A percentile compares a stretch with the other conserved stretches of the same genome.
Evolutionary conservation across 2,113 vertebrate genomes (phyloP).

Genomic region (Forbesichthys agassizii): DNA sequence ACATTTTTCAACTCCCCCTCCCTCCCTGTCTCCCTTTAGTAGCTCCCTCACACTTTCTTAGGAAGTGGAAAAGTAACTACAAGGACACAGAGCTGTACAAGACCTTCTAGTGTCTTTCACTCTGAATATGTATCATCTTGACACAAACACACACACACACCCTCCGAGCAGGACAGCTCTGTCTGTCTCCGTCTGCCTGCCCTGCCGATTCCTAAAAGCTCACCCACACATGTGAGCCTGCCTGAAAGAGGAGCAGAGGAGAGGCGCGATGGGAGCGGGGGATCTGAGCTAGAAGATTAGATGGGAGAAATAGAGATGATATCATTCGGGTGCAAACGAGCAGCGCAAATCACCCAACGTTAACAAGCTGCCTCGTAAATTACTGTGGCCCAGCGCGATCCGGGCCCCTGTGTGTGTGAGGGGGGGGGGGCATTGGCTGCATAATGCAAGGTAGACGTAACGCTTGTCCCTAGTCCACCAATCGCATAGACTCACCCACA

Average conservation of each 20-base stretch:
- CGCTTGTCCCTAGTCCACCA: constrained; percentile 19
- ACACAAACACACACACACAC: constrained; percentile 10
- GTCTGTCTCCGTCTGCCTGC: constrained; percentile 31
- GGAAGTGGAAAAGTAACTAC: constrained; percentile 60
- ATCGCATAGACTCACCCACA: constrained; percentile 1
- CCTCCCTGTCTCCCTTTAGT: constrained; percentile 19
- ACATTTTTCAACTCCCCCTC: constrained; percentile 5
- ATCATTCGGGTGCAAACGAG: constrained; percentile 77
- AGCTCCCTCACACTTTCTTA: constrained; percentile 4
- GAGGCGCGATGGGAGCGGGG: constrained; percentile 50
- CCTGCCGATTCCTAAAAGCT: constrained; percentile 45
- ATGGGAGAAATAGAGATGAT: constrained; percentile 64
- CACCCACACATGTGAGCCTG: constrained; percentile 52
- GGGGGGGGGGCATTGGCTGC: background rate
- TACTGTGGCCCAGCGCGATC: constrained; percentile 56
- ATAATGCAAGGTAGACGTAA: constrained; percentile 51
- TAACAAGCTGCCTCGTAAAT: constrained; percentile 81
- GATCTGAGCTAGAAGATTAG: constrained; percentile 67
- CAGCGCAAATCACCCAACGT: constrained; percentile 74
- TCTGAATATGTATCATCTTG: constrained; percentile 60
- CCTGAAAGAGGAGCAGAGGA: constrained; percentile 33
- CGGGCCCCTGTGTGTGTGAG: constrained; percentile 4
- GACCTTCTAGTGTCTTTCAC: constrained; percentile 66
- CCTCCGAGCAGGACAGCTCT: constrained; percentile 38
- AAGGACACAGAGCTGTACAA: constrained; percentile 67